Evolutionary conservation across 1,140 invertebrate genomes (phyloP).

Genomic region (Babylonia areolata): DNA sequence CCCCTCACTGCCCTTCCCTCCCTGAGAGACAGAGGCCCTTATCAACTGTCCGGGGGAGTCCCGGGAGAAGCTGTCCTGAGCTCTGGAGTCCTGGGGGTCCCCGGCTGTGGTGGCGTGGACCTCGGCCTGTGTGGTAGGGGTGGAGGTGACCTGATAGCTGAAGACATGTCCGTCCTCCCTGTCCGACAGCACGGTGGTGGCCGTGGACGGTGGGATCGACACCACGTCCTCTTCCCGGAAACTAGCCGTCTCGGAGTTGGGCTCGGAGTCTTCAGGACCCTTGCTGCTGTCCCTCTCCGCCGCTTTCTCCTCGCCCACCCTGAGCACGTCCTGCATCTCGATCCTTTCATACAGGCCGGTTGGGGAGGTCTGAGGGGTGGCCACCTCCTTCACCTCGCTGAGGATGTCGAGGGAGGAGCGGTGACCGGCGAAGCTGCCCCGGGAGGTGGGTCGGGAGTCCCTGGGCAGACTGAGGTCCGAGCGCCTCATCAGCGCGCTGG

Average conservation of each 20-base stretch:
- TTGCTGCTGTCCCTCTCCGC: neutral
- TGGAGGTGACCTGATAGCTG: neutral
- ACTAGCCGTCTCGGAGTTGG: constrained; percentile 27
- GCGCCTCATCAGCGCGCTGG: neutral
- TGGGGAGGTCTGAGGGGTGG: constrained; percentile 25
- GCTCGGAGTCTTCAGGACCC: constrained; percentile 16
- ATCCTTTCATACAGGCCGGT: constrained; percentile 21
- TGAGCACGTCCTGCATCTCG: constrained; percentile 27
- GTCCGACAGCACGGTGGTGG: constrained; percentile 6
- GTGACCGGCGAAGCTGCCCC: constrained; percentile 33
- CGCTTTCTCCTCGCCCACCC: neutral
- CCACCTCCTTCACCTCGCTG: constrained; percentile 32
- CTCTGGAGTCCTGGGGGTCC: neutral
- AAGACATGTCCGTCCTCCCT: neutral
- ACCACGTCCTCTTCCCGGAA: constrained; percentile 15
- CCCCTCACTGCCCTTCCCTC: neutral
- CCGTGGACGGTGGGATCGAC: neutral
- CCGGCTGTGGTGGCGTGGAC: neutral
- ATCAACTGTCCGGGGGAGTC: constrained; percentile 11
- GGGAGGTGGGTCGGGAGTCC: constrained; percentile 4
- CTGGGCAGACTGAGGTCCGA: neutral
- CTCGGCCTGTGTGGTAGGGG: neutral
- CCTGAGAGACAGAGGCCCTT: neutral
- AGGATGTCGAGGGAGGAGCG: constrained; percentile 37
- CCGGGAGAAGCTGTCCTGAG: neutral